Percentiles rank a stretch among this genome's conserved stretches.
phyloP scores from a whole-genome alignment of 2,888 invertebrate species.

The Tribolium freemani region DNA sequence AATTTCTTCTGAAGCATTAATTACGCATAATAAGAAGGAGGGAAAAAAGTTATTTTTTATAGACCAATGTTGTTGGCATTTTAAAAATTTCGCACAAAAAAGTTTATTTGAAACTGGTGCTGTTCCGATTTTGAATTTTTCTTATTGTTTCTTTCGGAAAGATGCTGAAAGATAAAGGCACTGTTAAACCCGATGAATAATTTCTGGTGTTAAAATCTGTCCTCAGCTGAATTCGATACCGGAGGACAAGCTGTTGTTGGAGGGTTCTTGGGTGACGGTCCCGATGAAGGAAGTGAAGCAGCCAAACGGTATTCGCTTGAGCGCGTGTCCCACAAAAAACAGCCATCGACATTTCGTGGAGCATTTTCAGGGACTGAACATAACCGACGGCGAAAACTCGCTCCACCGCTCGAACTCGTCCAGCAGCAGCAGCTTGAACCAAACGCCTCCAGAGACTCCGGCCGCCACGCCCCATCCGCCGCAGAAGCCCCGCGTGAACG shows the following conservation, averaged over 20 bases:
- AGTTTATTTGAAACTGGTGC: no score
- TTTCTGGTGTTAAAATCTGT: no score
- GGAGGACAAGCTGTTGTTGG: constrained; percentile 51
- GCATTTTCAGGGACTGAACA: constrained; percentile 69
- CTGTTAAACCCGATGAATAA: no score
- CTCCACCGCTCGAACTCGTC: constrained; percentile 71
- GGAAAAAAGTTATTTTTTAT: no score
- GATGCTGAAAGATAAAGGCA: no score
- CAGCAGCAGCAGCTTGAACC: constrained; percentile 70
- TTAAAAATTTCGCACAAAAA: no score
- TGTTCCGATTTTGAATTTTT: no score
- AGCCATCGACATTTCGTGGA: constrained; percentile 62
- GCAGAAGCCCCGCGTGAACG: constrained; percentile 54
- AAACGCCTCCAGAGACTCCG: constrained; percentile 74
- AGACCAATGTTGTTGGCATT: no score
- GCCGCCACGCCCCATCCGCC: constrained; percentile 64
- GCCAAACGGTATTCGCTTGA: constrained; percentile 62
- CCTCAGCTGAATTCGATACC: constrained; percentile 28
- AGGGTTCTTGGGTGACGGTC: constrained; percentile 48
- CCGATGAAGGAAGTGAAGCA: constrained; percentile 30
- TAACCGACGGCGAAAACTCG: constrained; percentile 67
- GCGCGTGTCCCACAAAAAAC: constrained; percentile 42
- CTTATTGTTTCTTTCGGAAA: no score
- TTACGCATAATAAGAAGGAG: no score
- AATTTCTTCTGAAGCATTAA: no score